A percentile compares a stretch with the other conserved stretches of the same genome.
phyloP scores from a whole-genome alignment of 2,113 vertebrate species.

The Mesembrinibis cayennensis region DNA sequence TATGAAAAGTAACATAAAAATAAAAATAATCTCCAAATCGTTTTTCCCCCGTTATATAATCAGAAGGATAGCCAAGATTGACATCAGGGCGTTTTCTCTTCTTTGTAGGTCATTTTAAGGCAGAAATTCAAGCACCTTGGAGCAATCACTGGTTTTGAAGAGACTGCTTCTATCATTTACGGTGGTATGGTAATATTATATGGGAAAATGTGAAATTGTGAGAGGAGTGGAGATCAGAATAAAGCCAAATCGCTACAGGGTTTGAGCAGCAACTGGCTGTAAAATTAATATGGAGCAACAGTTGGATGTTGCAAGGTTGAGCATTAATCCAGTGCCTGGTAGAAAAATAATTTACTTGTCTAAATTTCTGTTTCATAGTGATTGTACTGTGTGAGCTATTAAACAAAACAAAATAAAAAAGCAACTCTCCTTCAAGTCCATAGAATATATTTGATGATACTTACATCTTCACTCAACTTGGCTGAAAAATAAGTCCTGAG shows the following conservation, averaged over 20 bases:
- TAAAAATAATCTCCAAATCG: neutral
- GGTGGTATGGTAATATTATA: constrained; percentile 34
- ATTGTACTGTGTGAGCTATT: neutral
- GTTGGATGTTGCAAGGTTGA: constrained; percentile 30
- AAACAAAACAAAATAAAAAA: neutral
- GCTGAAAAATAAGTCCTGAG: neutral
- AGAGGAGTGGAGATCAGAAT: neutral
- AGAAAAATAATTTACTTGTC: constrained; percentile 25
- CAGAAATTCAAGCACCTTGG: constrained; percentile 49
- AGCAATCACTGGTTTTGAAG: constrained; percentile 35
- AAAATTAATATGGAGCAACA: constrained; percentile 42
- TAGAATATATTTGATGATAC: neutral
- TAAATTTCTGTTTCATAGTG: constrained; percentile 9
- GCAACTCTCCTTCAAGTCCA: neutral
- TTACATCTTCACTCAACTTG: neutral
- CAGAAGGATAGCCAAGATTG: constrained; percentile 33
- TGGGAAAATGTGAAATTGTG: constrained; percentile 48
- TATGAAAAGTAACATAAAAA: constrained; percentile 22
- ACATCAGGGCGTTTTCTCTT: constrained; percentile 6
- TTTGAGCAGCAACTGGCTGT: constrained; percentile 47
- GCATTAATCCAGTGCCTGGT: constrained; percentile 18
- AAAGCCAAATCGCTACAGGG: constrained; percentile 54
- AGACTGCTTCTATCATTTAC: constrained; percentile 64
- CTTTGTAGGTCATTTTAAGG: constrained; percentile 35
- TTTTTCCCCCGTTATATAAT: constrained; percentile 4